These are phyloP conservation scores for Nanorana parkeri DNA, from an alignment of 2,113 vertebrate genomes.

Conservation along the genomic window DNA sequence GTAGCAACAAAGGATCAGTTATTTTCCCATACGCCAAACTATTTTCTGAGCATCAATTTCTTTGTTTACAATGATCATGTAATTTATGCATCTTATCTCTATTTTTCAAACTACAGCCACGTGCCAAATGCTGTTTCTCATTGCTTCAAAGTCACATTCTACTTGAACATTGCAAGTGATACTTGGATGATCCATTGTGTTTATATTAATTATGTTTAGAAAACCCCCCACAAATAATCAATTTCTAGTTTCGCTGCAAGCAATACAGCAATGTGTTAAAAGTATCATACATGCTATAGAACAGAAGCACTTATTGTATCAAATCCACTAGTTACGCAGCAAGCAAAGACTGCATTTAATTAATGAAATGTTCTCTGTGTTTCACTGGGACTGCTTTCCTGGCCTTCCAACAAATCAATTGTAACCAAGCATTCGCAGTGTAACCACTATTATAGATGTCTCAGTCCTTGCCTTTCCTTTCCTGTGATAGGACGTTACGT, in stretches of 20 bases:
- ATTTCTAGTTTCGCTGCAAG: neutral
- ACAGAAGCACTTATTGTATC: neutral
- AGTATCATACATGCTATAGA: neutral
- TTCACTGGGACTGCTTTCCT: conserved; percentile 82
- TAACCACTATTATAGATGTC: conserved; percentile 91
- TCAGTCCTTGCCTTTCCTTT: conserved; percentile 81
- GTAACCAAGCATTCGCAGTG: conserved; percentile 87
- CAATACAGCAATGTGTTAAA: neutral
- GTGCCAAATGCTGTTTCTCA: too few species aligned
- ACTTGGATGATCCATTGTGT: too few species aligned
- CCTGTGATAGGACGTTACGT: conserved; percentile 89
- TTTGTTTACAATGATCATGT: too few species aligned
- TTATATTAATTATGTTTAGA: too few species aligned
- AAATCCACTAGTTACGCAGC: conserved; percentile 25
- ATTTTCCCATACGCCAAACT: too few species aligned
- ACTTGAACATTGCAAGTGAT: too few species aligned
- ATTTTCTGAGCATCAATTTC: too few species aligned
- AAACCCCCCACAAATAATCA: too few species aligned
- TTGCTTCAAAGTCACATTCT: too few species aligned
- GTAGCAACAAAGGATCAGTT: too few species aligned
- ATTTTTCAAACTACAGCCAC: too few species aligned
- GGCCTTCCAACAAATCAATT: conserved; percentile 91
- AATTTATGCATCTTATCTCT: too few species aligned
- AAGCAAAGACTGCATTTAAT: conserved; percentile 43
- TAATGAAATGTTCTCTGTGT: conserved; percentile 47